Conservation (phyloP, 2,797 vertebrate genomes). For the Podarcis siculus region DNA sequence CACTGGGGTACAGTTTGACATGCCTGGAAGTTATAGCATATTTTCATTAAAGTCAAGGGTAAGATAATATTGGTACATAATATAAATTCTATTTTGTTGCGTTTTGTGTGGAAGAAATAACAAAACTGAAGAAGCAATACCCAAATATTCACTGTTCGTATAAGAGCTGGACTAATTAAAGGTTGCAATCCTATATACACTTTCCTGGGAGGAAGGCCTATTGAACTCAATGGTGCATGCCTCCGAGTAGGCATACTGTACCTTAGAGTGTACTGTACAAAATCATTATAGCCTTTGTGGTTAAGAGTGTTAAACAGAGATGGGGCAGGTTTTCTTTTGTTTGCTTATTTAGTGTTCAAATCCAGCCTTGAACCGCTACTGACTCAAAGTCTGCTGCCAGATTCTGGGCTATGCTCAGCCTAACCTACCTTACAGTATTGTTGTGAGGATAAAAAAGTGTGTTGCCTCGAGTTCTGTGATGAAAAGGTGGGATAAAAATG, state of each 20-base stretch:
- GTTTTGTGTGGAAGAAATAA: neutral
- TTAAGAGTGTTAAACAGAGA: neutral
- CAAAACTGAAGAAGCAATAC: neutral
- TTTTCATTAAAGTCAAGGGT: neutral
- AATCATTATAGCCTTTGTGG: too few relatives aligned
- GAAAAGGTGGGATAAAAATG: too few relatives aligned
- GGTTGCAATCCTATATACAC: too few relatives aligned
- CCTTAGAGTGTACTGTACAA: too few relatives aligned
- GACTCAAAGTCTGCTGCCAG: neutral
- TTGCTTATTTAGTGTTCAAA: neutral
- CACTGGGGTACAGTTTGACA: accelerated
- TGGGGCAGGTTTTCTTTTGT: neutral
- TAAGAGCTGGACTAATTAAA: neutral
- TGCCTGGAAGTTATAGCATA: neutral
- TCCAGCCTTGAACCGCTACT: neutral
- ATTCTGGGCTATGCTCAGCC: neutral
- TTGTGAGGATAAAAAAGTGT: too few relatives aligned
- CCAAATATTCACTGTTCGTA: neutral
- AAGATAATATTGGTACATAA: neutral
- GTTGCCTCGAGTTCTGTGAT: too few relatives aligned
- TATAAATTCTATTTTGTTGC: neutral
- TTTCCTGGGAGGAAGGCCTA: too few relatives aligned
- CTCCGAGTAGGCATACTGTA: too few relatives aligned
- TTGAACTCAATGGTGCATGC: too few relatives aligned
- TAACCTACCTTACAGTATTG: too few relatives aligned